Evolutionary conservation across 2,113 vertebrate species (phyloP), one percentile per base, ranked within the genome.

Genomic region (Takifugu bimaculatus): DNA sequence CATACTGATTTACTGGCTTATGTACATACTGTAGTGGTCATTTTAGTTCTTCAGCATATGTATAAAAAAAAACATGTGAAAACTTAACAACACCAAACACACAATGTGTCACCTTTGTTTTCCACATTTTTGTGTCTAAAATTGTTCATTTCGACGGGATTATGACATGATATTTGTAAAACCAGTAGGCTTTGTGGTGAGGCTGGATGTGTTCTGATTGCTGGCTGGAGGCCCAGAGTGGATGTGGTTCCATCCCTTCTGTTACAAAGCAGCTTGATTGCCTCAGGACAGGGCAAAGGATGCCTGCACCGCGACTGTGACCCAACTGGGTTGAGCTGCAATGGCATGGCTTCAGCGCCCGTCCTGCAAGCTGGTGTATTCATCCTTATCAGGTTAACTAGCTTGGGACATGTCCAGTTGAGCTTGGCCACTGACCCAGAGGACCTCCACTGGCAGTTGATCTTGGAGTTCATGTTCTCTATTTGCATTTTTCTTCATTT

Each of bases 351-450:
- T 47, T 32, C 62, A 42, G 20, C 47, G 58, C 15, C 25, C 20
- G 50, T 64, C 25, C 28, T 58, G 61, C 54, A 47, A 63, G 61
- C 54, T 78, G 58, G 51, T 14, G 2, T 45, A 63, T 54, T 29
- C 51, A 50, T 51, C 11, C 48, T 74, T 63, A 70, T 74, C 60
- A 43, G 47, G 50, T 47, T 68, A 59, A 63, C 47, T 35, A 50
- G 59, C 59, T 60, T 42, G 47, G 47, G 68, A 72, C n/a, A 56
- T 50, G 59, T 49, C 67, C 13, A 39, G 57, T 53, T 50, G 47
- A 53, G 60, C 60, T 54, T 52, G 52, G 5, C 60, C n/a, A 48
- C 50, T 55, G 54, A 50, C 50, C 44, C 25, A 15, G 56, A 61
- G 26, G 35, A 39, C 11, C 9, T 39, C 6, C 35, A 14, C 13